Conservation (phyloP, 2,888 invertebrate genomes). For the Tenthredo mesomela region DNA sequence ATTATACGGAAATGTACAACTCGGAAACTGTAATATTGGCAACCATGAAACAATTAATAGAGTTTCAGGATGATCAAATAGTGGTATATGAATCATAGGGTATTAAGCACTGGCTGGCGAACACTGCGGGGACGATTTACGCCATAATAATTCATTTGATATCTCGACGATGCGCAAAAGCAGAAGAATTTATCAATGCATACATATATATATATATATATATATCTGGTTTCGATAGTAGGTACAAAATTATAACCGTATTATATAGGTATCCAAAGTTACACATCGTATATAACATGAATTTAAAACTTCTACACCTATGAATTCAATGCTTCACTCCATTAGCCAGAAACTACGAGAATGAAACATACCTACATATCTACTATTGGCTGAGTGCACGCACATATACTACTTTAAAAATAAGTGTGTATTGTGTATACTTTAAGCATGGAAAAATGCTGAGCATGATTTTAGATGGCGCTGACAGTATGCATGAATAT, state of each 20-base stretch:
- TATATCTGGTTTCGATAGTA: slow-evolving; percentile 35
- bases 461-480: too few relatives aligned
- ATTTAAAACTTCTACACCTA: background rate
- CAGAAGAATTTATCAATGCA: slow-evolving; percentile 44
- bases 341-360: background rate
- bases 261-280: background rate
- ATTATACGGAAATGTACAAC: slow-evolving; percentile 21
- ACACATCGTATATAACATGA: background rate
- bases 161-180: slow-evolving; percentile 45
- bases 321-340: background rate
- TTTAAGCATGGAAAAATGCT: too few relatives aligned
- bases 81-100: slow-evolving; percentile 40
- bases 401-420: too few relatives aligned
- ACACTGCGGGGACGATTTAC: slow-evolving; percentile 38
- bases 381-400: too few relatives aligned
- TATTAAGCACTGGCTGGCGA: slow-evolving; percentile 40
- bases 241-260: slow-evolving; percentile 42
- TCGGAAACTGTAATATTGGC: slow-evolving; percentile 36
- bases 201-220: too few relatives aligned
- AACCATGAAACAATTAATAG: slow-evolving; percentile 44
- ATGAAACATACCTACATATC: background rate
- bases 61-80: slow-evolving; percentile 47
- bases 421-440: too few relatives aligned
- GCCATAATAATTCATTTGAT: slow-evolving; percentile 46
- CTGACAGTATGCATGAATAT: too few relatives aligned